Evolutionary conservation across 2,797 vertebrate species (phyloP), one percentile per base, ranked within the genome.

Genomic region (Eremophila alpestris): DNA sequence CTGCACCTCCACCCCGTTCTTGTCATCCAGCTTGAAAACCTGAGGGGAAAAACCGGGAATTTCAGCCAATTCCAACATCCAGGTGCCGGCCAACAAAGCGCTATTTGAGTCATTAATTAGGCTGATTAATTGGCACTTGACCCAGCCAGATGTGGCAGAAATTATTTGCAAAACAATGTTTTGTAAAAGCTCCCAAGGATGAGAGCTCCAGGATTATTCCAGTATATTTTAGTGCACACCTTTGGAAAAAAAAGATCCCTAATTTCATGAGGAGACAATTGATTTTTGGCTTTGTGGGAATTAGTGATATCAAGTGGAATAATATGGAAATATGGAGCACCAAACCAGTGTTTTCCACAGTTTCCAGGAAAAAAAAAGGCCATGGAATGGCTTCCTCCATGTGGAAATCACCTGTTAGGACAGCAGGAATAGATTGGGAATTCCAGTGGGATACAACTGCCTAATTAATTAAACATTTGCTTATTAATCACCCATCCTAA

Each of bases 51-150:
- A 52, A 2, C 0, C 40, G 9, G 40, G 40, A 78, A 78, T 78
- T 64, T 26, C 49, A 26, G 49, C 27, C 49, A 32, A 36, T 64
- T 10, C 49, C 75, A 32, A 24, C 40, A 54, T 4, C 49, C 75
- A 43, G 48, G 16, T 30, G 12, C 24, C 22, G 38, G 16, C 38
- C 59, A 34, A 6, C 20, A 15, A 36, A 43, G 48, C 7, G 2
- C 12, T 10, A 4, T 74, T 38, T 12, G 16, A 7, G 20, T 40
- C 18, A 20, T 49, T 45, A 45, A 78, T 55, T 34, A 54, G 16
- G 7, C 38, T 41, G 36, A 62, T 51, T 41, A 62, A 1, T 6
- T 12, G 32, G 21, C 5, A 2, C 43, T 3, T 0, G 2, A 24
- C 6, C 13, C 43, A 20, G 2, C 1, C 29, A 52, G 23, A 27